A percentile compares a stretch with the other conserved stretches of the same genome.
Conservation (phyloP, 1,140 invertebrate genomes). For the Aradophagus sp. region DNA sequence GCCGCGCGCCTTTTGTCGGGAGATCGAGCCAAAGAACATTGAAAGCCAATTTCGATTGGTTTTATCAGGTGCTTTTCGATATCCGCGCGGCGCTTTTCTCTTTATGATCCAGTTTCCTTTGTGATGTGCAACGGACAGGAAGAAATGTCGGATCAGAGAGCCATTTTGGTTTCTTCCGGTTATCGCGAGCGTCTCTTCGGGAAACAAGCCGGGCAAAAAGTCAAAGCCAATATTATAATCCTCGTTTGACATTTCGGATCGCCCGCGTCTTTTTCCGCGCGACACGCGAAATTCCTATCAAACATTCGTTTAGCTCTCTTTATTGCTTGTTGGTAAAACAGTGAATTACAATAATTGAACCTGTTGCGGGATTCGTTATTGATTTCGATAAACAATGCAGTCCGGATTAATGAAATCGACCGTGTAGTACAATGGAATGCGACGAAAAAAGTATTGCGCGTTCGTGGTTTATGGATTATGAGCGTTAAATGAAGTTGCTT, state of each 20-base stretch:
- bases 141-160: conserved; percentile 54
- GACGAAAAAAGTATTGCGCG: too few relatives aligned
- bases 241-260: not conserved
- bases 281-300: too few relatives aligned
- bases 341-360: too few relatives aligned
- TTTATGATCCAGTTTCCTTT: conserved; percentile 60
- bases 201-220: conserved; percentile 21
- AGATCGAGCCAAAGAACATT: conserved; percentile 46
- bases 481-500: too few relatives aligned
- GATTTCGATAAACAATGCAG: too few relatives aligned
- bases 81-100: conserved; percentile 53
- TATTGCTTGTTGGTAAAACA: too few relatives aligned
- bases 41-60: conserved; percentile 67
- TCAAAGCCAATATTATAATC: conserved; percentile 13
- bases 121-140: conserved; percentile 52
- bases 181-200: conserved; percentile 50
- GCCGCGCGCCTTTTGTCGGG: conserved; percentile 52
- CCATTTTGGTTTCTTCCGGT: conserved; percentile 59
- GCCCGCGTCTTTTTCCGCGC: too few relatives aligned
- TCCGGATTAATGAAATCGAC: too few relatives aligned
- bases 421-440: too few relatives aligned
- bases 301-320: too few relatives aligned
- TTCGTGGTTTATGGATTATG: too few relatives aligned
- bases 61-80: conserved; percentile 65
- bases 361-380: too few relatives aligned